Conservation (phyloP, 1,140 invertebrate species). For the Ostrea denselamellosa region DNA sequence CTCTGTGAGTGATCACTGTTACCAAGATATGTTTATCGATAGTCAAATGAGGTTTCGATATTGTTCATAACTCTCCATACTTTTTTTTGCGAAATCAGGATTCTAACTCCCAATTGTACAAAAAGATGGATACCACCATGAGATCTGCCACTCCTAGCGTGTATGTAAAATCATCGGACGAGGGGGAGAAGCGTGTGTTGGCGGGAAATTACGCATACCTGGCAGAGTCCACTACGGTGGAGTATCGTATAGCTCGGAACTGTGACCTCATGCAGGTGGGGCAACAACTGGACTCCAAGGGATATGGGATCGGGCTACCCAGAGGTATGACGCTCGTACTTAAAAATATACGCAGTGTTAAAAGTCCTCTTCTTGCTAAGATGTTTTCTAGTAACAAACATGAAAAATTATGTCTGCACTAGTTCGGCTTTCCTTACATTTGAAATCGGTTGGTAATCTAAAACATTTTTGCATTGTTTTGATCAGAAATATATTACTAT, state of each 20-base stretch:
- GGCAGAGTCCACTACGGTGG: slow-evolving; percentile 23
- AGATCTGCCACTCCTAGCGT: background rate
- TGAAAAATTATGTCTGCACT: no score
- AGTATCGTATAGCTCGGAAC: background rate
- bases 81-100: background rate
- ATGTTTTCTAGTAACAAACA: no score
- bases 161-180: background rate
- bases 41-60: background rate
- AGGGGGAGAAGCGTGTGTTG: slow-evolving; percentile 36
- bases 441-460: no score
- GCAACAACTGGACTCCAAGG: slow-evolving; percentile 7
- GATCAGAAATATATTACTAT: no score
- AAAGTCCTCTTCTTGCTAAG: no score
- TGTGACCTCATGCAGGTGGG: slow-evolving; percentile 39
- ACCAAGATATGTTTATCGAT: background rate
- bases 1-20: background rate
- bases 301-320: slow-evolving; percentile 10
- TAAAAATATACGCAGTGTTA: background rate
- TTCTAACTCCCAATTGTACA: background rate
- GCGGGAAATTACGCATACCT: slow-evolving; percentile 29
- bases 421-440: no score
- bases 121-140: slow-evolving; percentile 3
- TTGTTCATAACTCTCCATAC: background rate
- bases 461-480: no score
- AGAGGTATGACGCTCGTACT: background rate